Conservation (phyloP, 2,888 invertebrate species). For the Drosophila pseudotalamancana region DNA sequence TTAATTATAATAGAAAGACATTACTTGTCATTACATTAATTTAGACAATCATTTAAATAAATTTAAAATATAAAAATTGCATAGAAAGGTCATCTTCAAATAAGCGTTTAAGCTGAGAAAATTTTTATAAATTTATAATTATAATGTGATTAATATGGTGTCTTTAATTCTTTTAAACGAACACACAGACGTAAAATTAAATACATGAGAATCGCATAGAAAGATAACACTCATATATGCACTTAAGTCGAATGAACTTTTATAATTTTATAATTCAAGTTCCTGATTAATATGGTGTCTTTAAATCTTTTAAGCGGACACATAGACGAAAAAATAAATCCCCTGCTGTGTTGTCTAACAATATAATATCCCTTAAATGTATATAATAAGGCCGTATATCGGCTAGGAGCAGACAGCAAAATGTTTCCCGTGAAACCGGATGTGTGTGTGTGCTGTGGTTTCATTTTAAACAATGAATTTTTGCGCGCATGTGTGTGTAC, state of each 20-base stretch:
- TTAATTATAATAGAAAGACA: neutral
- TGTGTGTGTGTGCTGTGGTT: slow-evolving; percentile 62
- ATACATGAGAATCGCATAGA: neutral
- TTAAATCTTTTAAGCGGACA: too few relatives aligned
- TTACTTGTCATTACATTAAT: neutral
- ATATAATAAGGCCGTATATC: slow-evolving; percentile 14
- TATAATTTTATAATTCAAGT: too few relatives aligned
- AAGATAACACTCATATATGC: neutral
- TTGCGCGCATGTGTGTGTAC: neutral
- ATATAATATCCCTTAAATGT: slow-evolving; percentile 16
- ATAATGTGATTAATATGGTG: too few relatives aligned
- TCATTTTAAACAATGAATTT: slow-evolving; percentile 70
- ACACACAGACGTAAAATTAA: too few relatives aligned
- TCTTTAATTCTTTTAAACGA: too few relatives aligned
- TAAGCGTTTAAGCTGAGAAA: too few relatives aligned
- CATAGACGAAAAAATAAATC: neutral
- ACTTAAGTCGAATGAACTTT: too few relatives aligned
- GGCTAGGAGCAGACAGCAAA: slow-evolving; percentile 53
- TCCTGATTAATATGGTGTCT: too few relatives aligned
- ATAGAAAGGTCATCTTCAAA: neutral
- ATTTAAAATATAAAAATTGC: neutral
- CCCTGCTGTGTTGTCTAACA: neutral
- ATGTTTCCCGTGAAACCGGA: slow-evolving; percentile 69
- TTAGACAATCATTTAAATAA: too few relatives aligned
- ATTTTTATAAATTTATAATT: too few relatives aligned